Base-by-base conservation (phyloP, 1,140 invertebrate species). In the Glossosoma conforme region DNA sequence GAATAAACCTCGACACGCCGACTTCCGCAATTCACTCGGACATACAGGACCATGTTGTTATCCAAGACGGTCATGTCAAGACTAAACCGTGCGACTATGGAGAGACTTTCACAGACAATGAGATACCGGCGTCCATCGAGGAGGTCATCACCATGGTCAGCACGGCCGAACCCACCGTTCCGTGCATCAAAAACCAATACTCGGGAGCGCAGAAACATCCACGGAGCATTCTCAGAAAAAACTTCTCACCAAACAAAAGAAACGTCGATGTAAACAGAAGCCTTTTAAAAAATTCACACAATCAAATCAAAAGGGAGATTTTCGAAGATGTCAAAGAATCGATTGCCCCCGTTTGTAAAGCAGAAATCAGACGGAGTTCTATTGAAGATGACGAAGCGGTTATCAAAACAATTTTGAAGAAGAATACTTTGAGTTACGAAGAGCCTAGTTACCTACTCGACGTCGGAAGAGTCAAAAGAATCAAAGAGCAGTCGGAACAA, bases 91-190 rank as follows among this genome's bases (percentile, higher is more conserved):
- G n/a, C 19, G 66, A 59, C 1, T 67, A 69, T 33, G 68, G 69
- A 46, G 68, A 72, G 61, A 60, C 71, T 44, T 59, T 72, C 11
- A 55, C 62, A 8, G 68, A 72, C 58, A 69, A 67, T 18, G 58
- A 75, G 56, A 68, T 75, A 40, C 70, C 69, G 22, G 72, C 67
- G 22, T 74, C 76, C 30, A 72, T 74, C 41, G 68, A 77, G 68
- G 70, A 74, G 63, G 70, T 79, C 20, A 68, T 79, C 21, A 69
- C 63, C 28, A 69, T 67, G 56, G 75, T 80, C 1, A 72, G 70
- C 24, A 77, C 76, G 4, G 78, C 70, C 2, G 62, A 69, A 46
- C 71, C 76, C 5, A 79, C 76, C 6, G 58, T 78, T 22, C 44
- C 59, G 9, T 35, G 65, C 3, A 41, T 59, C 28, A 63, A 64